Conservation (phyloP, 2,888 invertebrate species). For the Molanna angustata region DNA sequence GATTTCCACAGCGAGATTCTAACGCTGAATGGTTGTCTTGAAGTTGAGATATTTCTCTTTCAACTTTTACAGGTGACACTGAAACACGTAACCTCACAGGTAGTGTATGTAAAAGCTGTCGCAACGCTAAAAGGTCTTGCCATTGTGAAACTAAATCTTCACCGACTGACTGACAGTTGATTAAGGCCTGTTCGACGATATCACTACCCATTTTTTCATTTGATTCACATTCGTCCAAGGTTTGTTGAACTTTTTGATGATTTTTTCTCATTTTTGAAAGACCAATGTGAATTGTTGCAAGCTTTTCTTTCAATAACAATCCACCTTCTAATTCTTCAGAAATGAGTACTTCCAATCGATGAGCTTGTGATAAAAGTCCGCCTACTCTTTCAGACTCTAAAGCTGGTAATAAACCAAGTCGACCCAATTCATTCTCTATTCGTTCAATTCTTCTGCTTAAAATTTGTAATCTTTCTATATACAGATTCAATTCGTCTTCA, state of each 20-base stretch:
- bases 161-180: slow-evolving; percentile 67
- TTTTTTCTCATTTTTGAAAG: slow-evolving; percentile 66
- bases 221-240: slow-evolving; percentile 70
- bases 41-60: slow-evolving; percentile 70
- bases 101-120: slow-evolving; percentile 74
- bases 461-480: slow-evolving; percentile 78
- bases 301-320: slow-evolving; percentile 68
- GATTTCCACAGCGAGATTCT: slow-evolving; percentile 67
- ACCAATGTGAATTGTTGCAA: slow-evolving; percentile 69
- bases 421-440: slow-evolving; percentile 77
- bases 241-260: slow-evolving; percentile 61
- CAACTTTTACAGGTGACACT: slow-evolving; percentile 73
- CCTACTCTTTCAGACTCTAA: slow-evolving; percentile 77
- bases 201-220: slow-evolving; percentile 73
- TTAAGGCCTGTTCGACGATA: slow-evolving; percentile 71
- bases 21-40: slow-evolving; percentile 73
- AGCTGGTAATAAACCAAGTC: slow-evolving; percentile 70
- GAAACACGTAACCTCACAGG: slow-evolving; percentile 73
- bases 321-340: slow-evolving; percentile 77
- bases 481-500: slow-evolving; percentile 78
- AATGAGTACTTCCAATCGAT: slow-evolving; percentile 68
- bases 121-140: slow-evolving; percentile 72
- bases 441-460: slow-evolving; percentile 70
- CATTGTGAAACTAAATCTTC: slow-evolving; percentile 70
- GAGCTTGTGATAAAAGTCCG: slow-evolving; percentile 65